These are phyloP conservation scores for Crossocerus cetratus DNA, from an alignment of 2,888 invertebrate species.

Conservation along the genomic window DNA sequence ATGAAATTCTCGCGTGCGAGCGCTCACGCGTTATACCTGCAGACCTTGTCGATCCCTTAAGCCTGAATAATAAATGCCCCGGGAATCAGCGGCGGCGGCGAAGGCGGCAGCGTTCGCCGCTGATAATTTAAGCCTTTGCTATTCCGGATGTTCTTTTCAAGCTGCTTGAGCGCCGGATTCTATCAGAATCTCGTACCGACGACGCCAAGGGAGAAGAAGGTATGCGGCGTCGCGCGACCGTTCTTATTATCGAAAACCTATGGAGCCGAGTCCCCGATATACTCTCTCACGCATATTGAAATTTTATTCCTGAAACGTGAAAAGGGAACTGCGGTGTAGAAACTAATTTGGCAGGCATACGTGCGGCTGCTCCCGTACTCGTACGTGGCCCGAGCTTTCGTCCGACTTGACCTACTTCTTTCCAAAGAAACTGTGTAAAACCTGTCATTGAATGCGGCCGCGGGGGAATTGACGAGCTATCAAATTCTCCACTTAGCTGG, in stretches of 20 bases:
- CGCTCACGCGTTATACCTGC: constrained; percentile 14
- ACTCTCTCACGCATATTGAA: neutral
- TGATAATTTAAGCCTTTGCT: too few species aligned
- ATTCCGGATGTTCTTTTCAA: neutral
- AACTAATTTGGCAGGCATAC: neutral
- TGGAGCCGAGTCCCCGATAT: neutral
- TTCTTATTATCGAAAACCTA: constrained; percentile 3
- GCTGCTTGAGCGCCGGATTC: neutral
- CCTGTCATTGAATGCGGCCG: neutral
- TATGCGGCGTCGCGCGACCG: neutral
- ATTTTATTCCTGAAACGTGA: neutral
- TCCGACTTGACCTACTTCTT: neutral
- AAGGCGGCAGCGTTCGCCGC: too few species aligned
- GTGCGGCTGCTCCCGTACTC: neutral
- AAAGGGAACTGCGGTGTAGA: neutral
- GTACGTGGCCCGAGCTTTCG: neutral
- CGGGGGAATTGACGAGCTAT: neutral
- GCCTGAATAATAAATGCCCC: constrained; percentile 65
- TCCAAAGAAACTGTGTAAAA: neutral
- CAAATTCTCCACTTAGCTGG: neutral
- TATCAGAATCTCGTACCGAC: neutral
- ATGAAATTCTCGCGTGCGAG: constrained; percentile 50
- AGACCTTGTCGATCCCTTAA: constrained; percentile 50
- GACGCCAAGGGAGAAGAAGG: neutral
- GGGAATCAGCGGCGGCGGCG: constrained; percentile 47